Conservation (phyloP, 2,113 vertebrate genomes). For the Phodopus roborovskii region DNA sequence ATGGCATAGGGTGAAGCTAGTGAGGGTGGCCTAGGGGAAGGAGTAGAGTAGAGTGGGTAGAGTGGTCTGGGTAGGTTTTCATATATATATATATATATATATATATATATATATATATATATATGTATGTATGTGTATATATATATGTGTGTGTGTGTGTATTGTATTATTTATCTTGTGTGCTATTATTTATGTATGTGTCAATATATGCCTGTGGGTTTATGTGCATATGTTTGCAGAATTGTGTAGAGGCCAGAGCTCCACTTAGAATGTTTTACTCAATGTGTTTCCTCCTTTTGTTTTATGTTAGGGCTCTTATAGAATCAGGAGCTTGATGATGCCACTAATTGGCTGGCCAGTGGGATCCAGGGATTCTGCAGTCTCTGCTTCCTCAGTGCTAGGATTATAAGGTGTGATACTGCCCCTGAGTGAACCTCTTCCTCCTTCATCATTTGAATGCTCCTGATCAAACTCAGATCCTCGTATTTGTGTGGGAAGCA, state of each 20-base stretch:
- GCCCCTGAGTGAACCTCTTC: not conserved
- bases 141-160: not conserved
- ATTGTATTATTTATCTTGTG: not conserved
- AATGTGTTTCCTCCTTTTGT: not conserved
- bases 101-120: not conserved
- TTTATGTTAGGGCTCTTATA: not conserved
- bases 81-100: not conserved
- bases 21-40: not conserved
- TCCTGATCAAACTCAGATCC: not conserved
- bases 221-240: not conserved
- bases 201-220: not conserved
- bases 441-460: not conserved
- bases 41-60: not conserved
- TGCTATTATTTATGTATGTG: not conserved
- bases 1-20: not conserved
- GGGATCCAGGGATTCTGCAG: not conserved
- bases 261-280: not conserved
- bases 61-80: too few relatives aligned
- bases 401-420: not conserved
- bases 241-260: not conserved
- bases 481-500: not conserved
- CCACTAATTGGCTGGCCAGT: not conserved
- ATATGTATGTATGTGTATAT: not conserved
- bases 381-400: too few relatives aligned
- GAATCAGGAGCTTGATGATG: not conserved